Evolutionary conservation across 2,797 vertebrate genomes (phyloP).

Genomic region (Sorex maritimensis): DNA sequence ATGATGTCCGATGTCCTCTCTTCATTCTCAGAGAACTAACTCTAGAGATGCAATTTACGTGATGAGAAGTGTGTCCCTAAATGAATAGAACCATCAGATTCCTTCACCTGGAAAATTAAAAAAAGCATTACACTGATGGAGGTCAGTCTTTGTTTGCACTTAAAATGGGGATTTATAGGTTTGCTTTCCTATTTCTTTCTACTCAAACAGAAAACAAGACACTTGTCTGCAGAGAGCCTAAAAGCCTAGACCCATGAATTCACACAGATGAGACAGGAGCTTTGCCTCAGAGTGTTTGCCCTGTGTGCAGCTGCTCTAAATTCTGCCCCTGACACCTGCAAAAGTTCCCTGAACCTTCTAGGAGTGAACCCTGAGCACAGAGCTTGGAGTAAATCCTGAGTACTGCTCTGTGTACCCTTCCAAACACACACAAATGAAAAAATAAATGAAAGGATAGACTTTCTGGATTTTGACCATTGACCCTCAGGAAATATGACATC

Average conservation of each 20-base stretch:
- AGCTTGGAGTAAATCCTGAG: too few relatives aligned
- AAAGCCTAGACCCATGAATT: neutral
- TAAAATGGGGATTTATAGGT: neutral
- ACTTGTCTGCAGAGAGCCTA: neutral
- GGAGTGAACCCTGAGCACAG: too few relatives aligned
- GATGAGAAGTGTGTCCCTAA: neutral
- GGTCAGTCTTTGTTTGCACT: constrained; percentile 24
- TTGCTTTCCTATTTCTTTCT: neutral
- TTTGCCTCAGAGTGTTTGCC: neutral
- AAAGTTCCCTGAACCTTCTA: too few relatives aligned
- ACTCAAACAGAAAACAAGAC: neutral
- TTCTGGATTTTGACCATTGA: neutral
- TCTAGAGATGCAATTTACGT: neutral
- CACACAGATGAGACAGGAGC: neutral
- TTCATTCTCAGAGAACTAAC: neutral
- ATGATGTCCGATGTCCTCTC: neutral
- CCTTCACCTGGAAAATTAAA: constrained; percentile 43
- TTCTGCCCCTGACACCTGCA: too few relatives aligned
- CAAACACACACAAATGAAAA: too few relatives aligned
- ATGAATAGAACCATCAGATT: constrained; percentile 20
- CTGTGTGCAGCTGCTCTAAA: neutral
- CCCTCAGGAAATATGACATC: neutral
- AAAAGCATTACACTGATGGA: neutral
- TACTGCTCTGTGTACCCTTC: too few relatives aligned
- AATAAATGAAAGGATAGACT: neutral